These are phyloP conservation scores for Agrilus cyanescens DNA, from an alignment of 2,888 invertebrate genomes.

Conservation along the genomic window DNA sequence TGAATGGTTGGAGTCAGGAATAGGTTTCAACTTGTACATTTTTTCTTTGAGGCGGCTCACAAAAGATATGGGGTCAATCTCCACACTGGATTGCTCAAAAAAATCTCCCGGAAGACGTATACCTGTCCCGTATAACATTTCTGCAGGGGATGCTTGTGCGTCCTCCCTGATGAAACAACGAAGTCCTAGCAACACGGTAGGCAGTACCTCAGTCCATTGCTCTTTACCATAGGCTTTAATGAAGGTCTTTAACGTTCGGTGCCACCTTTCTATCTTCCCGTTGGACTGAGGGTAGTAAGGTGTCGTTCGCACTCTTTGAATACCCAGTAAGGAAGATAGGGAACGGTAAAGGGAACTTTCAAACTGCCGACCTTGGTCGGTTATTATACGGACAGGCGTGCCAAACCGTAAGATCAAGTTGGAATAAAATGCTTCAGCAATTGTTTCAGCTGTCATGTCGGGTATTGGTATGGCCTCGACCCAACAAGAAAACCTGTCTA, in stretches of 20 bases:
- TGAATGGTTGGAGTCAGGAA: not conserved
- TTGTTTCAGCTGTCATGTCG: constrained; percentile 27
- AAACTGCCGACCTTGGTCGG: constrained; percentile 11
- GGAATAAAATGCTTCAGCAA: not conserved
- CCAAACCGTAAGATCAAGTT: constrained; percentile 7
- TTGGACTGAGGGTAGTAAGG: constrained; percentile 16
- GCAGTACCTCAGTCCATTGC: constrained; percentile 10
- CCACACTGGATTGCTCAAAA: not conserved
- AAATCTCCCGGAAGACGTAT: constrained; percentile 2
- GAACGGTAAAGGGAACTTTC: constrained; percentile 16
- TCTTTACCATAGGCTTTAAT: constrained; percentile 7
- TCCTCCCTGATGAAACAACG: constrained; percentile 16
- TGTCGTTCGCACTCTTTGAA: constrained; percentile 11
- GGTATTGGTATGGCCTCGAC: constrained; percentile 12
- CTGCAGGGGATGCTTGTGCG: constrained; percentile 4
- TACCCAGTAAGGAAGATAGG: constrained; percentile 11
- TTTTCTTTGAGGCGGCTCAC: too few relatives aligned
- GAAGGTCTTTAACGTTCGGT: constrained; percentile 12
- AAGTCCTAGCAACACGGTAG: constrained; percentile 17
- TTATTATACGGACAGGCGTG: constrained; percentile 3
- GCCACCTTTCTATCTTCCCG: constrained; percentile 15
- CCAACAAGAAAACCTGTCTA: constrained; percentile 12
- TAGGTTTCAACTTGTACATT: constrained; percentile 2
- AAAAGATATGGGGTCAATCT: not conserved
- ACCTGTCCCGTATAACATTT: constrained; percentile 7